Evolutionary conservation across 53 echinoderm and acorn worm genomes (phyloP).

Genomic region (Pentamera pediparva): DNA sequence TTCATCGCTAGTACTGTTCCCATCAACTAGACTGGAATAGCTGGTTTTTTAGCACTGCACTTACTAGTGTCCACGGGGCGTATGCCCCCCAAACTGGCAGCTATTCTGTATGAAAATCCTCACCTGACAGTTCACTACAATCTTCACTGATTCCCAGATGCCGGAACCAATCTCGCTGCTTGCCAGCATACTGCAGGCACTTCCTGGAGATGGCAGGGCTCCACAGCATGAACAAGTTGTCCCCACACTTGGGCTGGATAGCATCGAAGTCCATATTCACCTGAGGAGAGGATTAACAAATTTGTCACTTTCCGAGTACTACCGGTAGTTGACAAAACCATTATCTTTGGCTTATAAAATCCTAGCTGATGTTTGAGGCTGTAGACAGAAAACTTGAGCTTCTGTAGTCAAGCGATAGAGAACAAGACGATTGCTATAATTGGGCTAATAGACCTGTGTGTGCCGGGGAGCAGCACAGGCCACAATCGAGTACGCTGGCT

Average conservation of each 20-base stretch:
- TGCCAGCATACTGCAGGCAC: slow-evolving; percentile 10
- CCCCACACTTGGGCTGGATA: background rate
- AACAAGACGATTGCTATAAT: no score
- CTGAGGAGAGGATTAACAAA: slow-evolving; percentile 2
- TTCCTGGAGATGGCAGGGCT: background rate
- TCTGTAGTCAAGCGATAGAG: no score
- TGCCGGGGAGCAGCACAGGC: background rate
- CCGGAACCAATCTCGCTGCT: slow-evolving; percentile 18
- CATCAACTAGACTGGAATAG: background rate
- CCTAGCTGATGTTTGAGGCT: background rate
- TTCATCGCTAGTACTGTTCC: background rate
- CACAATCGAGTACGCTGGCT: background rate
- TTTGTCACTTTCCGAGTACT: background rate
- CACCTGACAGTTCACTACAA: background rate
- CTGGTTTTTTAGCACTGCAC: background rate
- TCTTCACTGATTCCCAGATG: background rate
- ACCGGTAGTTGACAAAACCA: background rate
- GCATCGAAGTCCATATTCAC: slow-evolving; percentile 1
- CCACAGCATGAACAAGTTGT: slow-evolving; percentile 14
- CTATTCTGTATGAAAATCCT: background rate
- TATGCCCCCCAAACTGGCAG: background rate
- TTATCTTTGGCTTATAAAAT: background rate
- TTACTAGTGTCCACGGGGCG: background rate
- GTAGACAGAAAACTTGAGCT: no score
- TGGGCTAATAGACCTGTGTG: no score